Base-by-base conservation (phyloP, 1,140 invertebrate species). In the Papilio dardanus region DNA sequence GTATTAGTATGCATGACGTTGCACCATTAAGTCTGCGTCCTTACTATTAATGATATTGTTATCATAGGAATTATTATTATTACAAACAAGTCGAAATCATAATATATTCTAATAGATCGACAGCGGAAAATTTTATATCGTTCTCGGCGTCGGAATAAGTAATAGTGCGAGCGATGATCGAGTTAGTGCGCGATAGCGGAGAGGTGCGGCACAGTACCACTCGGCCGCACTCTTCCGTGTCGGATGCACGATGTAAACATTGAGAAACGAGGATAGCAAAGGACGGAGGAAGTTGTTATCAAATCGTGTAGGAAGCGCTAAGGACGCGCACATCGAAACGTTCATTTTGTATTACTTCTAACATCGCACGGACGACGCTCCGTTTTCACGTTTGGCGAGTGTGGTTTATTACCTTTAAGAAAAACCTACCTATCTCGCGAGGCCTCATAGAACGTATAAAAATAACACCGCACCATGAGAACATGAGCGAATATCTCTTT, bases 1-100 rank as follows among this genome's bases (percentile, higher is more conserved):
- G 78, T 85, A 91, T 93, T 91, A 92, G 90, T 93, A 93, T 93
- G 89, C 91, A 88, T 88, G 86, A 86, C 87, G 87, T 87, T 85
- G 83, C 84, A 86, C 84, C 86, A 92, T 91, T 90, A 90, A 87
- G 86, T 87, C 86, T 86, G 86, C 86, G 90, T 92, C 92, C 90
- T 92, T 92, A 92, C 88, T 92, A 92, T 91, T 92, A 92, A 93
- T 92, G 86, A 89, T 91, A 91, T 91, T 88, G 88, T 93, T 92
- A 92, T 93, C 90, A 92, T 88, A 91, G 82, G 84, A 90, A 86
- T 89, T 90, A 91, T 92, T 90, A 88, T 90, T 88, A 90, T 87
- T 85, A 89, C 86, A 87, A 91, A 92, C 85, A 85, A 85, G 79
- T 87, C 81, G 76, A 88, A 89, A 89, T 84, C 71, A 79, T 86